Base-by-base conservation (phyloP, 1,140 invertebrate genomes). In the Hyphantria cunea region DNA sequence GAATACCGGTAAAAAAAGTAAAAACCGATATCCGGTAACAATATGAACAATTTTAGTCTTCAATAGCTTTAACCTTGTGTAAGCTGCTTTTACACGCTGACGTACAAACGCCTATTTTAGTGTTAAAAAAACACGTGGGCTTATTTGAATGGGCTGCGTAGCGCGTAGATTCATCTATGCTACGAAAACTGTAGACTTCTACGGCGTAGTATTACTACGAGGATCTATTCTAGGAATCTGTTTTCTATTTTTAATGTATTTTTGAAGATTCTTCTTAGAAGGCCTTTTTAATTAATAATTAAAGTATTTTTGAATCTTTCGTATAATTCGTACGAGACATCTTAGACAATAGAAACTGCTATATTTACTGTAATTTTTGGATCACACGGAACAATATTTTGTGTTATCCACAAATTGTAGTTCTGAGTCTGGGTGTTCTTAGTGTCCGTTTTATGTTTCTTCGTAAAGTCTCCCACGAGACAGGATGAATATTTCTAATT, bases 121-220 rank as follows among this genome's bases (percentile, higher is more conserved):
- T 58, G 42, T 33, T 45, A 31, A 45, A 56, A 56, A 56, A 33
- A 47, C 31, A 45, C 10, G 34, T 37, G 12, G 12, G 13, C 12
- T 17, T 5, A n/a, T 13, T n/a, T 56, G 53, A 56, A 56, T 58
- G 55, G 32, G 11, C 6, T 31, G 31, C 45, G 55, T 48, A 58
- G 55, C 45, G 14, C 45, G 55, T 58, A 58, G 55, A 25, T 11
- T 9, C 33, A 14, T 58, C 55, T 58, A 58, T 48, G 60, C 70
- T 72, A 72, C 70, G 70, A 56, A 64, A 61, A 68, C 59, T 65
- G 66, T 68, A 63, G 66, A 66, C 45, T 13, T 37, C 67, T 74
- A 74, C 68, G 68, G 11, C 66, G 69, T 74, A 74, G 72, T 61
- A 44, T 68, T 64, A 60, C 49, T 52, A 42, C 51, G 50, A 50